Percentiles rank a stretch among this genome's conserved stretches.
Evolutionary conservation across 1,140 invertebrate species (phyloP).

Genomic region (Bactericera cockerelli): DNA sequence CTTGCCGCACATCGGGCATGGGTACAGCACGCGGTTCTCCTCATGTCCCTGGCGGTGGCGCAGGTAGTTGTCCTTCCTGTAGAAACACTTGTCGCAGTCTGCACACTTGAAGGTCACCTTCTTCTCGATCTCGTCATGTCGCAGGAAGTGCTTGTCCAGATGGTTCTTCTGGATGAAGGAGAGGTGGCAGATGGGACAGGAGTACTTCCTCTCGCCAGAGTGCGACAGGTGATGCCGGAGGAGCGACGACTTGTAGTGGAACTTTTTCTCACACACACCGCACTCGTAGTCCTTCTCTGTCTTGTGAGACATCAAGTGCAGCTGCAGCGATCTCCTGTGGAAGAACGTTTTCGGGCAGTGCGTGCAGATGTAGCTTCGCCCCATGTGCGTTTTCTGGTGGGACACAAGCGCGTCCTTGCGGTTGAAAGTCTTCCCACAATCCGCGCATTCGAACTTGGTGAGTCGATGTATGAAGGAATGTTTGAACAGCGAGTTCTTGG

Average conservation of each 20-base stretch:
- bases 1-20: not conserved
- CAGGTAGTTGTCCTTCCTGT: not conserved
- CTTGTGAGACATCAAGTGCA: too few species aligned
- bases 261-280: not conserved
- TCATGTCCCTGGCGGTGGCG: not conserved
- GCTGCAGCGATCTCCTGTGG: constrained; percentile 29
- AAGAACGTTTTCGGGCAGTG: constrained; percentile 28
- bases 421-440: not conserved
- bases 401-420: constrained; percentile 37
- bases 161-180: not conserved
- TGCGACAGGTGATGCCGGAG: not conserved
- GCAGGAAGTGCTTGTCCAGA: not conserved
- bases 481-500: not conserved
- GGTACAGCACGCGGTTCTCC: not conserved
- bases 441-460: not conserved
- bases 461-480: not conserved
- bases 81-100: not conserved
- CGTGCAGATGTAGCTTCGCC: constrained; percentile 34
- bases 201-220: not conserved
- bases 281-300: too few species aligned
- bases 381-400: constrained; percentile 46
- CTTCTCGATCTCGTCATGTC: not conserved
- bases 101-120: not conserved
- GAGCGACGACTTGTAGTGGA: not conserved
- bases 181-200: not conserved